Percentiles rank a stretch among this genome's conserved stretches.
phyloP scores from a whole-genome alignment of 1,140 invertebrate species.

The Lordiphosa mommai region DNA sequence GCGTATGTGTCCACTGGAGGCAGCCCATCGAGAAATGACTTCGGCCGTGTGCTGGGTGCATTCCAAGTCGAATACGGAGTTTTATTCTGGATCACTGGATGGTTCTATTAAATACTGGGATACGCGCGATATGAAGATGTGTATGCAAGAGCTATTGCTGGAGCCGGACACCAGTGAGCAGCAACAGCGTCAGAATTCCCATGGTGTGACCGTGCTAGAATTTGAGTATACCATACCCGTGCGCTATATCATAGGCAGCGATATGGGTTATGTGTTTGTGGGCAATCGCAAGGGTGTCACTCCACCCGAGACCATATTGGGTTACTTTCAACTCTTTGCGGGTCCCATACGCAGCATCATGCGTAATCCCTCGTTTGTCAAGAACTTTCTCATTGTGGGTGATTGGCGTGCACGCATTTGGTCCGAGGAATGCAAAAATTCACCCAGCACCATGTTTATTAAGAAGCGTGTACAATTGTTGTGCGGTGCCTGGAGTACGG shows the following conservation, averaged over 20 bases:
- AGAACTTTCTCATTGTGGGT: conserved; percentile 93
- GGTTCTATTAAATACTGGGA: conserved; percentile 93
- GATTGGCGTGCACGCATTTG: conserved; percentile 93
- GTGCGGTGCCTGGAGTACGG: conserved; percentile 91
- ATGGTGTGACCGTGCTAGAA: conserved; percentile 88
- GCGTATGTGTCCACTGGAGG: conserved; percentile 81
- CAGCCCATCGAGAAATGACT: conserved; percentile 86
- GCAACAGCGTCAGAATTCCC: conserved; percentile 83
- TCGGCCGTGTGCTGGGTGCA: conserved; percentile 86
- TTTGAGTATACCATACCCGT: conserved; percentile 93
- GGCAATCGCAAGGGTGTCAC: conserved; percentile 89
- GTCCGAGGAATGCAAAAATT: conserved; percentile 93
- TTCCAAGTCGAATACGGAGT: conserved; percentile 89
- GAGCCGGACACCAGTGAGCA: conserved; percentile 84
- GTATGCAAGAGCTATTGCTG: conserved; percentile 87
- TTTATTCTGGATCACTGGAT: conserved; percentile 92
- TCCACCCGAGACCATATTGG: conserved; percentile 85
- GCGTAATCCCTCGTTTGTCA: conserved; percentile 91
- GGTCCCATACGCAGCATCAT: conserved; percentile 91
- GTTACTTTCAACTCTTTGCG: conserved; percentile 85
- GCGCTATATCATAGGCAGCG: conserved; percentile 85
- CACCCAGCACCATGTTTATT: conserved; percentile 92
- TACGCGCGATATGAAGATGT: conserved; percentile 86
- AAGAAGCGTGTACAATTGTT: conserved; percentile 85
- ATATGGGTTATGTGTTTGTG: conserved; percentile 87